Conservation (phyloP, 2,888 invertebrate genomes). For the Alsophila aescularia region DNA sequence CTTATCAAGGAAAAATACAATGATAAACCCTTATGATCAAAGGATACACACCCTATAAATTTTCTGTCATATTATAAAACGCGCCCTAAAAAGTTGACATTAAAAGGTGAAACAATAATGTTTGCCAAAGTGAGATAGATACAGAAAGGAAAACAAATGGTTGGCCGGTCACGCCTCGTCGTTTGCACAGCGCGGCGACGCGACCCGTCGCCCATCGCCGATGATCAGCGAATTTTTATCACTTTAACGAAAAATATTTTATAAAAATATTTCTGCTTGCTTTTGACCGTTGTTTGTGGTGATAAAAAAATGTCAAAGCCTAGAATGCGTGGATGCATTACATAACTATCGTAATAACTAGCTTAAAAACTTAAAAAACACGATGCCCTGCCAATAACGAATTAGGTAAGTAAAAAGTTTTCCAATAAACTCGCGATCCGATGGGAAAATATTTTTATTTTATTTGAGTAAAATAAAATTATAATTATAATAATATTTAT, state of each 20-base stretch:
- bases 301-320: neutral
- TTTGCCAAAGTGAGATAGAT: slow-evolving; percentile 39
- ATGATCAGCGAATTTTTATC: slow-evolving; percentile 66
- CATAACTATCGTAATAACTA: too few species aligned
- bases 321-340: too few species aligned
- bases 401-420: too few species aligned
- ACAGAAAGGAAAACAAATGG: slow-evolving; percentile 56
- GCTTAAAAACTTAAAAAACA: too few species aligned
- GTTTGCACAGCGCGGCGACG: slow-evolving; percentile 42
- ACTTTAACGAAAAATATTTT: slow-evolving; percentile 41
- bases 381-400: too few species aligned
- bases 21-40: too few species aligned
- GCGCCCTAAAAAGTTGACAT: slow-evolving; percentile 10
- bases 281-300: neutral
- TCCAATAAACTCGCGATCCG: too few species aligned
- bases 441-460: too few species aligned
- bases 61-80: neutral
- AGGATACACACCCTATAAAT: neutral
- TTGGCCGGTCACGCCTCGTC: slow-evolving; percentile 54
- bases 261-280: neutral
- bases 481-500: too few species aligned
- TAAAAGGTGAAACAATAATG: slow-evolving; percentile 33
- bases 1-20: too few species aligned
- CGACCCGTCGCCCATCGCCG: slow-evolving; percentile 42
- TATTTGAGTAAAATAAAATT: too few species aligned